Evolutionary conservation across 2,797 vertebrate species (phyloP), one percentile per base, ranked within the genome.

Genomic region (Peromyscus eremicus): DNA sequence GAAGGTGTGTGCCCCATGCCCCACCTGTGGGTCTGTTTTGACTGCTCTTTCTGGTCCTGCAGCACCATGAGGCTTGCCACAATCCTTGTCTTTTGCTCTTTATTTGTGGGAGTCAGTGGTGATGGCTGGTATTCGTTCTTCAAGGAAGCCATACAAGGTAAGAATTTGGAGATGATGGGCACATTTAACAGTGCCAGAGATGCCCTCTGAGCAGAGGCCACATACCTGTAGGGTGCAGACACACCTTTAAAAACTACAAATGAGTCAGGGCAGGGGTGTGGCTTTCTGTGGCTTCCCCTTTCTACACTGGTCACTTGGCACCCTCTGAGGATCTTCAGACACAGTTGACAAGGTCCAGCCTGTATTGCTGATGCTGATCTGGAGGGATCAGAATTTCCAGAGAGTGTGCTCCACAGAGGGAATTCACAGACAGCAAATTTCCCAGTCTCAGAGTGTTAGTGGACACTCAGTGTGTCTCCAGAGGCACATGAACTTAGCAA

Each of bases 101-200:
- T 87, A 46, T 37, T 87, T 9, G 0, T 94, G 57, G 88, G 82
- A 60, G 95, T 75, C 82, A 88, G 82, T 4, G 34, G 92, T 6
- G 68, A 86, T 55, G 2, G 66, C 87, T 95, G 81, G 87, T 90
- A 32, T 76, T 91, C 88, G 0, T 91, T 94, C 70, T 82, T 94
- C 83, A 87, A 91, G 46, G 92, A 87, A 76, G 95, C 92, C 60
- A 4, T 49, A 40, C 92, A 82, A 87, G 92, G 92, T 87, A 87
- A 87, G 82, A 49, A 7, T 4, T 14, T 46, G 25, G 66, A 37
- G 29, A 13, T 43, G n/a, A n/a, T 34, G 8, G 43, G 4, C 27
- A 32, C 37, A 77, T 19, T n/a, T 80, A 71, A 25, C 23, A 17
- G 32, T 68, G 5, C 13, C 32, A 70, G 34, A 43, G 32, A 43